A percentile compares a stretch with the other conserved stretches of the same genome.
phyloP scores from a whole-genome alignment of 1,140 invertebrate genomes.

The Pachyrhynchus sulphureomaculatus region DNA sequence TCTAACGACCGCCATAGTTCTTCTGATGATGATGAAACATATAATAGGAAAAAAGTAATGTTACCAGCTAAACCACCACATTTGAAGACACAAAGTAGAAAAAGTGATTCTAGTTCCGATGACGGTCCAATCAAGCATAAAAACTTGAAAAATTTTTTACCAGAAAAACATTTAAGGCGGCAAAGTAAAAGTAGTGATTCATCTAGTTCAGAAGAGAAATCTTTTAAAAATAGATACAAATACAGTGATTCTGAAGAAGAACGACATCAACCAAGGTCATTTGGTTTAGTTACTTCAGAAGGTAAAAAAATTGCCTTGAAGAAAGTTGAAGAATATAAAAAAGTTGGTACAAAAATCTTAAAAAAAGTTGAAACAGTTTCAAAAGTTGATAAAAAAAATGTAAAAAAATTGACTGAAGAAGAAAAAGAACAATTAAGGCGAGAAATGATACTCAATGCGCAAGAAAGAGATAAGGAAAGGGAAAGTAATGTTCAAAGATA shows the following conservation, averaged over 20 bases:
- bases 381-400: conserved; percentile 35
- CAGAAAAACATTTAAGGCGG: no score
- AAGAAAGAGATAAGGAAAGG: conserved; percentile 68
- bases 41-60: background rate
- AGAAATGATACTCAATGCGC: conserved; percentile 83
- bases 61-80: conserved; percentile 1
- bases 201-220: conserved; percentile 10
- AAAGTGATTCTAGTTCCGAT: no score
- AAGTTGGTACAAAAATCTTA: background rate
- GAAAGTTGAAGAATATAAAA: conserved; percentile 12
- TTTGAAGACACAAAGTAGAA: no score
- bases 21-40: background rate
- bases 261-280: conserved; percentile 39
- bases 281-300: conserved; percentile 55
- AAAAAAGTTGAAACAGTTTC: conserved; percentile 34
- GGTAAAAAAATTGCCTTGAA: conserved; percentile 50
- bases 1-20: background rate
- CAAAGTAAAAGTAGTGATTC: background rate
- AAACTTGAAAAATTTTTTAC: background rate
- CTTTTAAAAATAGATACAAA: background rate
- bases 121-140: no score
- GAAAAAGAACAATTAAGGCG: conserved; percentile 70
- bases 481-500: conserved; percentile 64
- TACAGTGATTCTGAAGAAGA: conserved; percentile 33
- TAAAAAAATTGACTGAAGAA: conserved; percentile 59